Evolutionary conservation across 2,888 invertebrate genomes (phyloP).

Genomic region (Escarpia spicata): DNA sequence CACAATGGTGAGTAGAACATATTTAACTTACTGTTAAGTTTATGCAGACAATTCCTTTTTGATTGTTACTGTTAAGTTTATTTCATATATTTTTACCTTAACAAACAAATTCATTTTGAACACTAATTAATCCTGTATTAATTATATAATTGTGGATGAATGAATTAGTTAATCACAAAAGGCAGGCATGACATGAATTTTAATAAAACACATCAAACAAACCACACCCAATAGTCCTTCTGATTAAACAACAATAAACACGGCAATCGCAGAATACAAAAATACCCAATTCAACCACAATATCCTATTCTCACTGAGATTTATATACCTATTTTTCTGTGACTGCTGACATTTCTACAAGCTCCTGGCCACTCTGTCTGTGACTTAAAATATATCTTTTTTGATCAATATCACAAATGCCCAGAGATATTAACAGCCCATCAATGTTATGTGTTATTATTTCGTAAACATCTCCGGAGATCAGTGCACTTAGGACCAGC

Average conservation of each 20-base stretch:
- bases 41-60: background rate
- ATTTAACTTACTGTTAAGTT: background rate
- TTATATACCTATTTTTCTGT: background rate
- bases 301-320: background rate
- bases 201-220: background rate
- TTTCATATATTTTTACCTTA: no score
- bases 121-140: background rate
- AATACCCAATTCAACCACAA: background rate
- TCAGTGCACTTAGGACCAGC: background rate
- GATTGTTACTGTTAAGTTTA: no score
- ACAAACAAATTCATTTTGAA: background rate
- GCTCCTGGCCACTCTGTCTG: background rate
- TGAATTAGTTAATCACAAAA: background rate
- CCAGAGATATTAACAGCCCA: background rate
- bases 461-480: background rate
- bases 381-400: background rate
- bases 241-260: background rate
- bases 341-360: background rate
- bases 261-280: background rate
- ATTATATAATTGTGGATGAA: background rate
- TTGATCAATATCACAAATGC: conserved; percentile 4
- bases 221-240: background rate
- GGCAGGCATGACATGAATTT: background rate
- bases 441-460: background rate
- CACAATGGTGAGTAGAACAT: background rate